These are phyloP conservation scores for Cossypha heuglini DNA, from an alignment of 2,797 vertebrate genomes.

Conservation along the genomic window DNA sequence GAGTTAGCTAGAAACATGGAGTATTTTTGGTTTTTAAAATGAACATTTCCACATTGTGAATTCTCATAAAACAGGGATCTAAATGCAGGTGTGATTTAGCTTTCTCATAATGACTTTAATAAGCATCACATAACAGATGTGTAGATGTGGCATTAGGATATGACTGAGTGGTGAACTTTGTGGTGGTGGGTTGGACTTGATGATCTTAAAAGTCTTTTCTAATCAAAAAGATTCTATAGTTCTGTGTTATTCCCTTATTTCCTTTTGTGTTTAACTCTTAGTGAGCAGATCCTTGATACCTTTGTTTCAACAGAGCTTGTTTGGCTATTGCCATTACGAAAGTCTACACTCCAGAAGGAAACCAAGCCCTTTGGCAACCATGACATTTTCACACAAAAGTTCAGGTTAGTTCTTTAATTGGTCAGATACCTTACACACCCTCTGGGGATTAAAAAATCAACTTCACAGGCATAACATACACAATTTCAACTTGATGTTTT, in stretches of 20 bases:
- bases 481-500: neutral
- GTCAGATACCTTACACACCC: neutral
- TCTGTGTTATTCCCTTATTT: neutral
- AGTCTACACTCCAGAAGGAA: neutral
- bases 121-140: neutral
- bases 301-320: neutral
- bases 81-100: neutral
- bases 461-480: neutral
- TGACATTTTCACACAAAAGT: neutral
- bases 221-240: neutral
- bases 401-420: neutral
- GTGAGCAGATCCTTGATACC: neutral
- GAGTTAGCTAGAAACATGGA: neutral
- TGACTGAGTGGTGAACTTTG: neutral
- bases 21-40: neutral
- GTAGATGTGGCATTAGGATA: neutral
- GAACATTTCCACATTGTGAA: neutral
- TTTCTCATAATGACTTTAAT: neutral
- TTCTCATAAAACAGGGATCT: neutral
- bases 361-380: neutral
- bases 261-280: neutral
- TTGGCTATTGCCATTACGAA: neutral
- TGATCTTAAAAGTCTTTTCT: neutral
- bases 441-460: neutral
- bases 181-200: neutral